Evolutionary conservation across 2,888 invertebrate genomes (phyloP), one percentile per base, ranked within the genome.

Genomic region (Drosophila koepferae): DNA sequence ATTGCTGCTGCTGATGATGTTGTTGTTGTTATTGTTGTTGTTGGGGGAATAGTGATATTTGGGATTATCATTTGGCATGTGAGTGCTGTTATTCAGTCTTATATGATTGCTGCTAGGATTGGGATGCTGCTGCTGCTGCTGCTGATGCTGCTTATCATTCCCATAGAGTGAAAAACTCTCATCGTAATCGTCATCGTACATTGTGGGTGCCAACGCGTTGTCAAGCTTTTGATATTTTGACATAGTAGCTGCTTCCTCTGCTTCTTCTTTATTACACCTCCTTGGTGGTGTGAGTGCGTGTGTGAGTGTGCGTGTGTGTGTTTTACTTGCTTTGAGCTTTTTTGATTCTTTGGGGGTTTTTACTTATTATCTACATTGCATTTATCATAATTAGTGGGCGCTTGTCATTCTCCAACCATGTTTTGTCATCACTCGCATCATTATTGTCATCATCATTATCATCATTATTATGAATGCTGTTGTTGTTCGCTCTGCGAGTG

Each of bases 181-280:
- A 58, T 89, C 81, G 59, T 77, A 75, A 46, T 86, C 83, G 75
- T 86, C 81, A 53, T 86, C 86, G 46, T 80, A 73, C 61, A 69
- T 66, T 68, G 72, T 73, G 59, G 73, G 62, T 43, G 73, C 75
- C 43, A 69, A 36, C 16, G 74, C 72, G 63, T 74, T 84, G 81
- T 81, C 81, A 63, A 91, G 85, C 64, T 81, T 85, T 41, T 89
- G 88, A 84, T 91, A 91, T 78, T 88, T 89, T 77, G 91, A 83
- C 91, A 91, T 91, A 72, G 68, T 86, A 71, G 56, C 61, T 46
- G 49, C 31, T 59, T 28, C 63, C 51, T 36, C 34, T 70, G 31
- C 31, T 59, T 34, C 64, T 51, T 43, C 34, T 28, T 28, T 28
- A 4, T 28, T 4, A 28, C 28, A 2, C 28, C 28, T 28, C 28